Evolutionary conservation across 2,888 invertebrate genomes (phyloP).

Genomic region (Cerceris ruficornis): DNA sequence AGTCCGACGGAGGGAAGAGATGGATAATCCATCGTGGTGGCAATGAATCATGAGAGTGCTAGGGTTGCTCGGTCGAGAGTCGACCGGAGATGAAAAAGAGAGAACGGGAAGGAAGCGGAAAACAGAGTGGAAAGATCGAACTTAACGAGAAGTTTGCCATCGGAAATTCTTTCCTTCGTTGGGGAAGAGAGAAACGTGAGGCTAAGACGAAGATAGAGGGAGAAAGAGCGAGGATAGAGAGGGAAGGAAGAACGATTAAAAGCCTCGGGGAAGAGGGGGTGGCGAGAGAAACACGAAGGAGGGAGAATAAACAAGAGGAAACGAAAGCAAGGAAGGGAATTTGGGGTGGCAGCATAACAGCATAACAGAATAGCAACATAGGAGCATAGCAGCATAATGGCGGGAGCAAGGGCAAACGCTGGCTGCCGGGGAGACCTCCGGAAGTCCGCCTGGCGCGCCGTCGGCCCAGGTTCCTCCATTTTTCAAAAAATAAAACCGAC

Average conservation of each 20-base stretch:
- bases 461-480: conserved; percentile 74
- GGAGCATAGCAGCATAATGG: conserved; percentile 37
- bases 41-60: conserved; percentile 80
- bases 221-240: conserved; percentile 35
- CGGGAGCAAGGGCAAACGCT: conserved; percentile 42
- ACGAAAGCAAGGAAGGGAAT: conserved; percentile 32
- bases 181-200: conserved; percentile 75
- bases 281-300: conserved; percentile 26
- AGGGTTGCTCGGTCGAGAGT: conserved; percentile 67
- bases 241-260: conserved; percentile 10
- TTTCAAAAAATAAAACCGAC: conserved; percentile 80
- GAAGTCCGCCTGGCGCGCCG: conserved; percentile 76
- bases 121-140: conserved; percentile 79
- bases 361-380: conserved; percentile 11
- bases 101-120: conserved; percentile 72
- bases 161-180: no score
- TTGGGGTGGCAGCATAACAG: conserved; percentile 17
- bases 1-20: conserved; percentile 70
- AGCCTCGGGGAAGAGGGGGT: not conserved
- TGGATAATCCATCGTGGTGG: conserved; percentile 81
- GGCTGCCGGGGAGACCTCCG: conserved; percentile 70
- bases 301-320: conserved; percentile 39
- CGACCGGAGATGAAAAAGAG: conserved; percentile 83
- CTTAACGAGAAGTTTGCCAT: no score
- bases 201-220: conserved; percentile 67